These are phyloP conservation scores for Heliocidaris tuberculata DNA, from an alignment of 35 echinoderm and acorn worm genomes.

Conservation along the genomic window DNA sequence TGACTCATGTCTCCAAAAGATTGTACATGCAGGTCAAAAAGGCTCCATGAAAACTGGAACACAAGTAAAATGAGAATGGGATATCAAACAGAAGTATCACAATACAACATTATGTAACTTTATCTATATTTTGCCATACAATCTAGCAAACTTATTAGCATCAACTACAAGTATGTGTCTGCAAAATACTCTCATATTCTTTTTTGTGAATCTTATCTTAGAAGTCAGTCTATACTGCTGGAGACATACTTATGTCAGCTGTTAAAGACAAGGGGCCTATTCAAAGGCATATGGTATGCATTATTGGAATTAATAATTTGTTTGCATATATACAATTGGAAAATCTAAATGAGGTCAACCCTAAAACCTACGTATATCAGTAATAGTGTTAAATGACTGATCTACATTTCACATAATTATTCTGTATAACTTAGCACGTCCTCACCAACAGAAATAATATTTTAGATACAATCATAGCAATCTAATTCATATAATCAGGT, in stretches of 20 bases:
- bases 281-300: background rate
- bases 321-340: no score
- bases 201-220: background rate
- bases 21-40: background rate
- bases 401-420: no score
- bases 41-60: background rate
- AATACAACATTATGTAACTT: background rate
- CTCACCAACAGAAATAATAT: no score
- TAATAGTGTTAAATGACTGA: no score
- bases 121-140: background rate
- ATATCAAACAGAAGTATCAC: background rate
- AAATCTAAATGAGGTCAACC: no score
- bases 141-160: background rate
- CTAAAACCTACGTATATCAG: no score
- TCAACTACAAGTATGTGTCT: background rate
- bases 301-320: no score
- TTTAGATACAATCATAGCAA: no score
- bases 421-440: no score
- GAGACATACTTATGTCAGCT: conserved; percentile 3
- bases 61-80: background rate
- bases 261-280: background rate
- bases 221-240: background rate
- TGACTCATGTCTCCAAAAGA: background rate
- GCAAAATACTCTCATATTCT: background rate
- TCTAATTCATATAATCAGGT: no score